Evolutionary conservation across 2,797 vertebrate genomes (phyloP).

Genomic region (Rhincodon typus): DNA sequence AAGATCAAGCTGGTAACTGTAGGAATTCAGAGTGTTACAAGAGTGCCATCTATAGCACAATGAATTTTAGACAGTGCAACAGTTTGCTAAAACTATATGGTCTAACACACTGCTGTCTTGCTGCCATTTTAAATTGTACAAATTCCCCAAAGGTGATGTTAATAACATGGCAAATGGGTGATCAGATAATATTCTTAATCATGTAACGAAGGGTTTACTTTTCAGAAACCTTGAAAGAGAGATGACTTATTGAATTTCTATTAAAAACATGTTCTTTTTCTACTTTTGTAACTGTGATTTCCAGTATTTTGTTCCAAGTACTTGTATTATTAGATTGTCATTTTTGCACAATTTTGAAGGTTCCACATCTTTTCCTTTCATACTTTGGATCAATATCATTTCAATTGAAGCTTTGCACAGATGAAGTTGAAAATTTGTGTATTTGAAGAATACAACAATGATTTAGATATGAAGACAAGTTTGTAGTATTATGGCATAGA

Average conservation of each 20-base stretch:
- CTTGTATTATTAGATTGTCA: not conserved
- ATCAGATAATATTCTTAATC: not conserved
- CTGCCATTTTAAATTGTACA: not conserved
- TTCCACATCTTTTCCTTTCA: not conserved
- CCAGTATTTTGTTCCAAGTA: not conserved
- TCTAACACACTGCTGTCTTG: not conserved
- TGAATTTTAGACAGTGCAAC: not conserved
- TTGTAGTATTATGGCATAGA: too few relatives aligned
- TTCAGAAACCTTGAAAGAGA: not conserved
- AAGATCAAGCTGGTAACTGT: not conserved
- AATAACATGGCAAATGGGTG: not conserved
- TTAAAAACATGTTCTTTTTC: not conserved
- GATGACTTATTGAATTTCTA: not conserved
- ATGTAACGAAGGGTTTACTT: too few relatives aligned
- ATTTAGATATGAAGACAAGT: not conserved
- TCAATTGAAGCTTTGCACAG: not conserved
- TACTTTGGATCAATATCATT: not conserved
- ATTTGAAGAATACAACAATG: not conserved
- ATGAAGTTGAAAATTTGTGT: not conserved
- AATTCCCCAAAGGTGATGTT: not conserved
- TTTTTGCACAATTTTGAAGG: not conserved
- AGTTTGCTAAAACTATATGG: not conserved
- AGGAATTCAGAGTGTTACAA: not conserved
- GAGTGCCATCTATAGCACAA: conserved; percentile 7
- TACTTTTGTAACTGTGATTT: not conserved